Evolutionary conservation across 2,888 invertebrate species (phyloP).

Genomic region (Caenorhabditis sp.): DNA sequence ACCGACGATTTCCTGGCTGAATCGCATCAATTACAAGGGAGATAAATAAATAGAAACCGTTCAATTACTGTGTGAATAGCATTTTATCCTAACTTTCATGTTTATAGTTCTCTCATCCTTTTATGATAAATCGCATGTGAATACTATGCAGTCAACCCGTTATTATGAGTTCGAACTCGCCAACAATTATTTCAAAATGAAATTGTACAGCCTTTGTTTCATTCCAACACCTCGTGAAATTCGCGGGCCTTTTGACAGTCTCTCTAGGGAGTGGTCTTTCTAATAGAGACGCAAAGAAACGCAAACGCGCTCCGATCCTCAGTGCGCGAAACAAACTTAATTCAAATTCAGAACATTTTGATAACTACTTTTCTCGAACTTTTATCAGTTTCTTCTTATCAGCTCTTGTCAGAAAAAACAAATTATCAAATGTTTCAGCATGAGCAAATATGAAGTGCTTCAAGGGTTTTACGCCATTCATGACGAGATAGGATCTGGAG

Average conservation of each 20-base stretch:
- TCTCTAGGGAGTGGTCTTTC: background rate
- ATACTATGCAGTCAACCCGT: background rate
- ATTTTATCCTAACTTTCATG: background rate
- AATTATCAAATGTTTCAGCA: conserved; percentile 49
- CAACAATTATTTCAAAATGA: too few species aligned
- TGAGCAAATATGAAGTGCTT: conserved; percentile 61
- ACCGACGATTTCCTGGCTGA: conserved; percentile 17
- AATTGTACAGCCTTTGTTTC: too few species aligned
- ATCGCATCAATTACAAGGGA: conserved; percentile 5
- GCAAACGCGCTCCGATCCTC: conserved; percentile 43
- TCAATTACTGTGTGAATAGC: background rate
- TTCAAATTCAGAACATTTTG: conserved; percentile 43
- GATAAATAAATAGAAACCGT: background rate
- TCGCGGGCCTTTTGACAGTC: background rate
- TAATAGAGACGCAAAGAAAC: conserved; percentile 39
- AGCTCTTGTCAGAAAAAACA: too few species aligned
- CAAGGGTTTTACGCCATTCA: conserved; percentile 74
- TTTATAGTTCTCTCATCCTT: background rate
- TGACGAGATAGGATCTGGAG: conserved; percentile 85
- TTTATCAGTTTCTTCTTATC: background rate
- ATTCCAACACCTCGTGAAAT: too few species aligned
- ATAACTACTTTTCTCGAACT: background rate
- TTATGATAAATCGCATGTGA: conserved; percentile 4
- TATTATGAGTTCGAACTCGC: background rate
- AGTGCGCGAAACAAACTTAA: conserved; percentile 40